Percentiles rank a stretch among this genome's conserved stretches.
Conservation (phyloP, 2,797 vertebrate genomes). For the Loriculus beryllinus region DNA sequence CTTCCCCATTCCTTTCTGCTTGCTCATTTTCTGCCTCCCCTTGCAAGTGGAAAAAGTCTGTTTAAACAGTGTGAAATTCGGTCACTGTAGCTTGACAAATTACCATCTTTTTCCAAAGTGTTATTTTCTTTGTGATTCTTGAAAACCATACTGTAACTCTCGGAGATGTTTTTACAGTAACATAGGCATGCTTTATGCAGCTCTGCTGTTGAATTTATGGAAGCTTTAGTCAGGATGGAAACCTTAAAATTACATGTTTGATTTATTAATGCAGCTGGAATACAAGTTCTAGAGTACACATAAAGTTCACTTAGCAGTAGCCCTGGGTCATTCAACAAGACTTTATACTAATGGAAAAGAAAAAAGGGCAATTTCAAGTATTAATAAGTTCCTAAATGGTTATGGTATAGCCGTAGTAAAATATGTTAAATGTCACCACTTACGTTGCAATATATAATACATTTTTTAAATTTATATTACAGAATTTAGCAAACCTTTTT, state of each 20-base stretch:
- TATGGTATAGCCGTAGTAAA: background rate
- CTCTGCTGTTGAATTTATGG: conserved; percentile 47
- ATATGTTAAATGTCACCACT: background rate
- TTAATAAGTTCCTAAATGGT: background rate
- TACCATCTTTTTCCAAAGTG: conserved; percentile 66
- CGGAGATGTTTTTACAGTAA: conserved; percentile 53
- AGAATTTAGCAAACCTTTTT: background rate
- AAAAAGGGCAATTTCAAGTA: background rate
- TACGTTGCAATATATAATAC: background rate
- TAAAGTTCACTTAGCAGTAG: background rate
- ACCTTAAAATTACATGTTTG: conserved; percentile 31
- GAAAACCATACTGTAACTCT: conserved; percentile 61
- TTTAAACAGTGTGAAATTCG: conserved; percentile 67
- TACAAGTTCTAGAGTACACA: background rate
- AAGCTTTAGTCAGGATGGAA: conserved; percentile 61
- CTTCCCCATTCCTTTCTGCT: conserved; percentile 72
- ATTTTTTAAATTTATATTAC: background rate
- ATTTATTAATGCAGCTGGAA: conserved; percentile 54
- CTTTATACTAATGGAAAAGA: background rate
- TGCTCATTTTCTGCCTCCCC: conserved; percentile 63
- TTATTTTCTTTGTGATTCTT: conserved; percentile 59
- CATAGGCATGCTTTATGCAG: conserved; percentile 37
- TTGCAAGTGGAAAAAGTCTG: conserved; percentile 62
- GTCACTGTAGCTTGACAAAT: conserved; percentile 63
- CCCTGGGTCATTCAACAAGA: background rate